Base-by-base conservation (phyloP, 1,140 invertebrate genomes). In the Tetramorium alpestre region DNA sequence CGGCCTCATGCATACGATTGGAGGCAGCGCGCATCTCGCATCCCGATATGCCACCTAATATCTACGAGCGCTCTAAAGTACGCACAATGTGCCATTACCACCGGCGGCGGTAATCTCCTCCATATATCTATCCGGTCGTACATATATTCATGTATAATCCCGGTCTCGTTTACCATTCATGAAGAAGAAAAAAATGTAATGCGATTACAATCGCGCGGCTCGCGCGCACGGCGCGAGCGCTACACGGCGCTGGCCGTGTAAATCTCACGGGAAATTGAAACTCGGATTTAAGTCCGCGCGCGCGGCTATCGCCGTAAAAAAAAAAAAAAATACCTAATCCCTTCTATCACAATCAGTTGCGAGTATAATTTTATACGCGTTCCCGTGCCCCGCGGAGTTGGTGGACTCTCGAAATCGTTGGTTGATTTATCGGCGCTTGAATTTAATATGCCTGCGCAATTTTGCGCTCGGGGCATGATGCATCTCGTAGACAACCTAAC, bases 31-130 rank as follows among this genome's bases (percentile, higher is more conserved):
- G 58, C 54, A 49, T 47, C 51, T 28, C 38, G 54, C 25, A 85
- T 64, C 49, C 25, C 25, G 88, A 90, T 77, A 5, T 3, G 64
- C 38, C 28, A 85, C 64, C 87, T 89, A 89, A 90, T 70, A 81
- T 89, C 90, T 47, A 60, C 22, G 62, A 54, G 11, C 70, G 11
- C 51, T 88, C 80, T 62, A 51, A 82, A 10, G 69, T 51, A n/a
- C 64, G 47, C 73, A 56, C 58, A 72, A 86, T 76, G 44, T 51
- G 73, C 67, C 67, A 51, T 84, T 82, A 89, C 78, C 56, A 49
- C 44, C 56, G 51, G 16, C 38, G 28, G 8, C n/a, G 13, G 18
- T 87, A 65, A 90, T 90, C 88, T 90, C 85, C n/a, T 41, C 22
- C 11, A 69, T 80, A 54, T 75, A 87, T 90, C 73, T 78, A 41